Evolutionary conservation across 2,113 vertebrate species (phyloP).

Genomic region (Athene cunicularia): DNA sequence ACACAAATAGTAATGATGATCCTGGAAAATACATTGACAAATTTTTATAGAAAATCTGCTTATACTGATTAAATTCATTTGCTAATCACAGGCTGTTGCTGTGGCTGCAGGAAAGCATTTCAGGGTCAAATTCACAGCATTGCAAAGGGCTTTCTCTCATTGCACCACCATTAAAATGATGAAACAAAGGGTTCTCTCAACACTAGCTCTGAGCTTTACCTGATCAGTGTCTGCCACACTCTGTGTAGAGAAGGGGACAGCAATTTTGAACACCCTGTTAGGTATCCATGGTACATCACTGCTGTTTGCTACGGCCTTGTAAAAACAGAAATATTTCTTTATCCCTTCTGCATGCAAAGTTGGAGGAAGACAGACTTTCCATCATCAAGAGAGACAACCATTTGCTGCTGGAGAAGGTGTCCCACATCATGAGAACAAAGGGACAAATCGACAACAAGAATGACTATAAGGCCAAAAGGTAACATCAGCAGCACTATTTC

Average conservation of each 20-base stretch:
- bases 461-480: constrained; percentile 72
- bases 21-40: neutral
- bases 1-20: neutral
- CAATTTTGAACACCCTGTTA: neutral
- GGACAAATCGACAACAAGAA: constrained; percentile 70
- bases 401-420: constrained; percentile 77
- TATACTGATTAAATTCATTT: neutral
- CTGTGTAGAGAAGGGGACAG: neutral
- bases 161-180: neutral
- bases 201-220: neutral
- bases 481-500: neutral
- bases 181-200: neutral
- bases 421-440: constrained; percentile 71
- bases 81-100: neutral
- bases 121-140: neutral
- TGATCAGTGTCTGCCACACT: neutral
- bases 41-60: neutral
- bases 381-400: constrained; percentile 75
- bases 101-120: neutral
- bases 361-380: constrained; percentile 69
- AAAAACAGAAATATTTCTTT: neutral
- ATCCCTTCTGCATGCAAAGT: constrained; percentile 35
- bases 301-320: neutral
- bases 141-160: neutral
- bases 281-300: neutral